Percentiles rank a stretch among this genome's conserved stretches.
Conservation (phyloP, 2,113 vertebrate genomes). For the human region GRCh38 chr5:82210001-82210500, state of each 20-base stretch:
- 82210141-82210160: conserved; percentile 51
- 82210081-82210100: not conserved
- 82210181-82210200: not conserved
- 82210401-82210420: not conserved
- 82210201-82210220: conserved; percentile 44
- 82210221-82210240: conserved; percentile 4
- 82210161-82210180: conserved; percentile 4
- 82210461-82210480: not conserved
- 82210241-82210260: conserved; percentile 14
- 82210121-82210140: conserved; percentile 28
- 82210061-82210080: conserved; percentile 35
- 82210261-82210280: conserved; percentile 40
- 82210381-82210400: not conserved
- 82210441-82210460: not conserved
- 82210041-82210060: conserved; percentile 35
- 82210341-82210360: not conserved
- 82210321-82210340: conserved; percentile 1
- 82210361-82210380: not conserved
- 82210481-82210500: not conserved
- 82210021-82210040: not conserved
- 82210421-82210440: not conserved
- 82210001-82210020: conserved; percentile 35
- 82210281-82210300: conserved; percentile 49
- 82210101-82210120: conserved; percentile 37
- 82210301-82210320: not conserved